phyloP scores from a whole-genome alignment of 2,113 vertebrate genomes.

The Ammodytes dubius region DNA sequence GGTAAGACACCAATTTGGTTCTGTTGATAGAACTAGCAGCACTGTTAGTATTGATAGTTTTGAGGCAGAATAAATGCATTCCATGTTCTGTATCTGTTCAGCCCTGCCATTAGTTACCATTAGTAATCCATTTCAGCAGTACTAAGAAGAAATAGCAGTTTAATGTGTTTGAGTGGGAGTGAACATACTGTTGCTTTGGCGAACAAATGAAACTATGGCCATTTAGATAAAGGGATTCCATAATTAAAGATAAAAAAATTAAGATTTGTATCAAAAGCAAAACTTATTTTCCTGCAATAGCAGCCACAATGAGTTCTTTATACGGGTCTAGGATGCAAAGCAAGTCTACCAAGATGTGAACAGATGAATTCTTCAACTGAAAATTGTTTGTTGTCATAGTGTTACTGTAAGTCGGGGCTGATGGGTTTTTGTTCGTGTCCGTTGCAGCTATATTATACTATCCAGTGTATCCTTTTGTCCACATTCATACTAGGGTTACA shows the following conservation, averaged over 20 bases:
- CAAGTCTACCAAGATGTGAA: slow-evolving; percentile 49
- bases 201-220: slow-evolving; percentile 75
- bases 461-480: slow-evolving; percentile 58
- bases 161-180: slow-evolving; percentile 41
- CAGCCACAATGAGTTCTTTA: slow-evolving; percentile 55
- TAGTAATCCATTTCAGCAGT: slow-evolving; percentile 48
- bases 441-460: slow-evolving; percentile 41
- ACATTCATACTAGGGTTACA: slow-evolving; percentile 68
- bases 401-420: slow-evolving; percentile 17
- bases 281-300: slow-evolving; percentile 59
- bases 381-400: slow-evolving; percentile 44
- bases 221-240: slow-evolving; percentile 77
- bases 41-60: slow-evolving; percentile 39
- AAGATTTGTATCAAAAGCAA: slow-evolving; percentile 77
- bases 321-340: slow-evolving; percentile 45
- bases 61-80: slow-evolving; percentile 47
- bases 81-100: slow-evolving; percentile 34
- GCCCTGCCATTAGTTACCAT: slow-evolving; percentile 56
- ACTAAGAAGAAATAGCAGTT: slow-evolving; percentile 35
- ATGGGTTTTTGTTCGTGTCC: slow-evolving; percentile 55
- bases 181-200: slow-evolving; percentile 59
- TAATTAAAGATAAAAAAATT: slow-evolving; percentile 72
- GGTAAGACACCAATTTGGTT: slow-evolving; percentile 41
- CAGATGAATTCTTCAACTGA: slow-evolving; percentile 48
- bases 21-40: slow-evolving; percentile 38